Evolutionary conservation across 2,888 invertebrate genomes (phyloP), one percentile per base, ranked within the genome.

Genomic region (Hedya salicella): DNA sequence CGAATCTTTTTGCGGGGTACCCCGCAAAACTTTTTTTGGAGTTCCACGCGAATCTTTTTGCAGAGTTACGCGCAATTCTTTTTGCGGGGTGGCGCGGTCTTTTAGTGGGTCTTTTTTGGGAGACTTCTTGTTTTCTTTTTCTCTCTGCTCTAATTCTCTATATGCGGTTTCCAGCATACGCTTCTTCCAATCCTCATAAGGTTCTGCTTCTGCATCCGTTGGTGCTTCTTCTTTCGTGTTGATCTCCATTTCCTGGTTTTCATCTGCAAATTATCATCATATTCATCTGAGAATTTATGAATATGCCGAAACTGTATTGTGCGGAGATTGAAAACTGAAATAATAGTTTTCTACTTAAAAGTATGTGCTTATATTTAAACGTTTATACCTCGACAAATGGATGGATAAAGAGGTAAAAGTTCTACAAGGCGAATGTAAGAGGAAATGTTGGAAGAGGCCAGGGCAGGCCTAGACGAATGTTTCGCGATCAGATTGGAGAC

Each of bases 151-250:
- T 0, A 87, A 61, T 64, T 91, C 90, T 68, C 80, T 81, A 64
- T 87, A 86, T 0, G 95, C 93, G 9, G 83, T 77, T 68, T 91
- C 86, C 16, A 95, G 73, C 80, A 95, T 94, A 40, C 95, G 86
- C 19, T 81, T 82, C 68, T 93, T 95, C 95, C 95, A 95, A 13
- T 88, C 89, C 65, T 94, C 93, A 69, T 95, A 95, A 0, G 93
- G 88, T 78, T 95, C 95, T 50, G 88, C 74, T 70, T 80, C 71
- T 1, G 77, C 77, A 73, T 88, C 83, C 39, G 70, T 61, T 52
- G 73, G 0, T 46, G 72, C 71, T 68, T 82, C 77, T 76, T 78
- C 66, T 68, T 76, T 70, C 3, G 62, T 5, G 13, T 87, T 86
- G 0, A 84, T 54, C 9, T 88, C 85, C 83, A 87, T 86, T 54